Base-by-base conservation (phyloP, 1,140 invertebrate species). In the Kradibia gibbosae region DNA sequence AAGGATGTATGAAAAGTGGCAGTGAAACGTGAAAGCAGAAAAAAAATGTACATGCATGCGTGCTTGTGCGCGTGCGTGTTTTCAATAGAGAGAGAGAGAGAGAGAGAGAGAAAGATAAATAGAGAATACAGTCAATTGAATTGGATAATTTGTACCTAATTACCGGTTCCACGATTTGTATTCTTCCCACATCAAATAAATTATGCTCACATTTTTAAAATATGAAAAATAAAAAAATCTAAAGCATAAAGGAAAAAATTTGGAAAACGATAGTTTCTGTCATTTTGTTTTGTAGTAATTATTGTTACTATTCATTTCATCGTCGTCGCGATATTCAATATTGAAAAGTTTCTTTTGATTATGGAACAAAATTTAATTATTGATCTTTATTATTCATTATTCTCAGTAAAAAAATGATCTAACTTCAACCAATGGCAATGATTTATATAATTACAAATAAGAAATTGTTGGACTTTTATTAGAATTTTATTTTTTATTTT, bases 231-330 rank as follows among this genome's bases (percentile, higher is more conserved):
- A 82, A 39, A 67, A 39, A 65, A 34, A 34, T 20, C 15, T 45
- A 79, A 78, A 80, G 17, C 39, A 60, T 25, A 11, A 76, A 71
- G 22, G 55, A 34, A 42, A 36, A 71, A 83, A 83, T 83, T 85
- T 80, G 78, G 84, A 83, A 65, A 86, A 85, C 85, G 83, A 85
- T 85, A 85, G 83, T 85, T 84, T 83, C 80, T 70, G 82, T 85
- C 85, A 83, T 85, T 84, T 84, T 85, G 83, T 85, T 84, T 83
- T 81, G 76, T 84, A 86, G 83, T 86, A 81, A 83, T 85, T 86
- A 77, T 84, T 85, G 76, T 82, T 80, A 84, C 82, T 86, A 83
- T 83, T 85, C 80, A 73, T 83, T 84, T 84, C 84, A 84, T 84
- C 84, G 84, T 84, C 82, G 71, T 78, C 65, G 25, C 3, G 36